Evolutionary conservation across 2,113 vertebrate genomes (phyloP).

Genomic region (Myrmecobius fasciatus): DNA sequence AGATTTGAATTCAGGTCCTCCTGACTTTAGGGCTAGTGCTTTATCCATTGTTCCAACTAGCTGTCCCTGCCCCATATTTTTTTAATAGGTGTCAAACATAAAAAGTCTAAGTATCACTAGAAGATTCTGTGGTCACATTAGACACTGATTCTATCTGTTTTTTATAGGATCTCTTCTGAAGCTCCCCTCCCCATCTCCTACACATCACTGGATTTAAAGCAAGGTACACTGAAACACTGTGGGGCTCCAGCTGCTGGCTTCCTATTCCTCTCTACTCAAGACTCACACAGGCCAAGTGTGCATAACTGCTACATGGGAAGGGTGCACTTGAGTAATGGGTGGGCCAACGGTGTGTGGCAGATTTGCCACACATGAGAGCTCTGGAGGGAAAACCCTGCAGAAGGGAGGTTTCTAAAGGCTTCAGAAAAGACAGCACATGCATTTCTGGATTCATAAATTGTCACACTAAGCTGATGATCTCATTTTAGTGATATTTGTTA

Average conservation of each 20-base stretch:
- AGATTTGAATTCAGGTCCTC: no score
- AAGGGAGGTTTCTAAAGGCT: slow-evolving; percentile 62
- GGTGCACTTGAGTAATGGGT: slow-evolving; percentile 58
- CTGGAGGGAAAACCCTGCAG: slow-evolving; percentile 45
- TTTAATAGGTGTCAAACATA: neutral
- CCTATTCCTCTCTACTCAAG: slow-evolving; percentile 13
- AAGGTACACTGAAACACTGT: neutral
- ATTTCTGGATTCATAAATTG: slow-evolving; percentile 74
- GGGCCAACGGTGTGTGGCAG: slow-evolving; percentile 33
- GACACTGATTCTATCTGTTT: neutral
- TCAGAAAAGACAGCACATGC: slow-evolving; percentile 65
- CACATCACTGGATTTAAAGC: neutral
- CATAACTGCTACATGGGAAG: slow-evolving; percentile 26
- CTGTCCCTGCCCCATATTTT: no score
- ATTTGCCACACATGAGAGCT: slow-evolving; percentile 51
- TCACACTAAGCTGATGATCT: slow-evolving; percentile 70
- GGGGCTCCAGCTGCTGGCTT: neutral
- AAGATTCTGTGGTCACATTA: neutral
- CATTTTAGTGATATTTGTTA: slow-evolving; percentile 77
- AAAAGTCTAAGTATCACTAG: neutral
- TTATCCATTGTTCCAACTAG: no score
- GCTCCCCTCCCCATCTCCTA: neutral
- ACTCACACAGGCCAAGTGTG: slow-evolving; percentile 31
- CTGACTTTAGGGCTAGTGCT: no score
- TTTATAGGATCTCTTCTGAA: neutral